These are phyloP conservation scores for Typhlichthys eigenmanni DNA, from an alignment of 2,797 vertebrate species.

Conservation along the genomic window DNA sequence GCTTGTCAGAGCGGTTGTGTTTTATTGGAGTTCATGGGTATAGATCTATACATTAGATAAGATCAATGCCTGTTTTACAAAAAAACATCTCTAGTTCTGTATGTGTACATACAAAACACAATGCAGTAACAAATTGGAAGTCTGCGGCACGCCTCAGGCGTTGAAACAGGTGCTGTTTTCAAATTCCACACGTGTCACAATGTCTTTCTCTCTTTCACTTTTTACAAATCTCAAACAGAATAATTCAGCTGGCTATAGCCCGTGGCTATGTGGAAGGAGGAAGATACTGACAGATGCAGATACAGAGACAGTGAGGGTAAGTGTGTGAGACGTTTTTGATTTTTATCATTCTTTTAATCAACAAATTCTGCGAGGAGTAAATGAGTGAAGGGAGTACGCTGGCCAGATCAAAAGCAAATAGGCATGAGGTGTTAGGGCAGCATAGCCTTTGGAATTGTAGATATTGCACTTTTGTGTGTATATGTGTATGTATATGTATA, in stretches of 20 bases:
- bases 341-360: constrained; percentile 48
- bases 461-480: not conserved
- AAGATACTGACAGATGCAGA: constrained; percentile 33
- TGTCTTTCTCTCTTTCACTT: constrained; percentile 57
- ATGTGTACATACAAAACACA: too few species aligned
- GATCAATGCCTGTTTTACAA: too few species aligned
- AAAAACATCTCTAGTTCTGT: too few species aligned
- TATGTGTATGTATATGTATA: constrained; percentile 2
- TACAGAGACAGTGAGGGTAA: constrained; percentile 1
- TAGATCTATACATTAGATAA: too few species aligned
- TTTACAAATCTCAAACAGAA: constrained; percentile 72
- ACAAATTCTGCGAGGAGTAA: constrained; percentile 7
- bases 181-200: constrained; percentile 54
- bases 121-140: constrained; percentile 5
- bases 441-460: not conserved
- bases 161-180: constrained; percentile 55
- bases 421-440: constrained; percentile 18
- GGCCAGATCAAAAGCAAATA: constrained; percentile 33
- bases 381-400: constrained; percentile 23
- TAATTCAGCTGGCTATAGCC: constrained; percentile 68
- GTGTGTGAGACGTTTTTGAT: constrained; percentile 23
- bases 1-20: too few species aligned
- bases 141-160: constrained; percentile 50
- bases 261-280: constrained; percentile 66
- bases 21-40: too few species aligned